Base-by-base conservation (phyloP, 2,888 invertebrate genomes). In the Oscheius onirici region DNA sequence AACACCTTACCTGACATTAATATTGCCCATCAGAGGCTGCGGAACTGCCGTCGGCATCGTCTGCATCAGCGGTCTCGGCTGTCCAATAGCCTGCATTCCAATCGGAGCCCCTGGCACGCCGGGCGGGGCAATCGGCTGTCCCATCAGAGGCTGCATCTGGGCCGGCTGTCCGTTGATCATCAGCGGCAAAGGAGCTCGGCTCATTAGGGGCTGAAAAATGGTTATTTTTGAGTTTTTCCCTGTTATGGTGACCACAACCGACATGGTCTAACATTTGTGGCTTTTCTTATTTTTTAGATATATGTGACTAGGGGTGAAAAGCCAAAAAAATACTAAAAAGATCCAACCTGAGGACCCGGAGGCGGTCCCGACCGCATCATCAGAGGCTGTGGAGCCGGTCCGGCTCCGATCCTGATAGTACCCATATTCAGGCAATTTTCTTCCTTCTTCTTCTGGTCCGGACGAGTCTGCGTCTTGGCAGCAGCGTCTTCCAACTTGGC, bases 401-500 rank as follows among this genome's bases (percentile, higher is more conserved):
- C 65, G 20, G 69, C 58, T 5, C 82, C 82, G 54, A 85, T 85
- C 10, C 85, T 78, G 10, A 85, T 80, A 8, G 85, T 84, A 49
- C 85, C 85, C 79, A 84, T 81, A 68, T 84, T 80, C 8, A 83
- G 34, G 46, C 74, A 71, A 17, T 71, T 69, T 22, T 76, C 80
- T 24, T 74, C 73, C 69, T 79, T 79, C 46, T 77, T 77, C 52
- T 79, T 77, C 1, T 65, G 46, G 20, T 77, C 79, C 20, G 73
- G 68, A 13, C 80, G 58, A 22, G 74, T 77, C 54, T 75, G 76
- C 41, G 71, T 70, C 60, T 80, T 82, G 2, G 78, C 77, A 15
- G 76, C 73, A 0, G 79, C 81, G 44, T 85, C 86, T 70, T 87
- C 86, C 20, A 86, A 72, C 61, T 83, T 83, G 22, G 78, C 79